Conservation (phyloP, 1,140 invertebrate species). For the Leptinotarsa texana region DNA sequence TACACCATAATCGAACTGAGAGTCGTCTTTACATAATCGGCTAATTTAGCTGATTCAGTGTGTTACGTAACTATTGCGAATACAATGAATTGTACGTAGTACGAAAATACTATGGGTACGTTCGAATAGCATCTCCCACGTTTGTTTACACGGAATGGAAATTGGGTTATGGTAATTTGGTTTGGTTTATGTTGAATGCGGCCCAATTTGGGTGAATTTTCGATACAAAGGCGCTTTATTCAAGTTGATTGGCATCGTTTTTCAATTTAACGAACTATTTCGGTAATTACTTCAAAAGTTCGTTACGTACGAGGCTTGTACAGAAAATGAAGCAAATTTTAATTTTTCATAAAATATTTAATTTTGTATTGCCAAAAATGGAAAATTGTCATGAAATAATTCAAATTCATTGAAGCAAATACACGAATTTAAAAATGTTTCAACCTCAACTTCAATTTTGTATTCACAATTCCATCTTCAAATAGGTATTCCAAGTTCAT, state of each 20-base stretch:
- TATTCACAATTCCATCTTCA: too few species aligned
- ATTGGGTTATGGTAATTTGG: background rate
- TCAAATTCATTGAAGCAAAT: too few species aligned
- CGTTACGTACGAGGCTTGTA: too few species aligned
- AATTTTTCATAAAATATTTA: too few species aligned
- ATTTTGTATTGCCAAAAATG: too few species aligned
- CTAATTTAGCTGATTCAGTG: slow-evolving; percentile 6
- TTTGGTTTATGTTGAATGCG: background rate
- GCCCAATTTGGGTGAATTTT: background rate
- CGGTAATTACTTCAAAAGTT: too few species aligned
- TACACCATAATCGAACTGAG: slow-evolving; percentile 8
- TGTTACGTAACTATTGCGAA: background rate
- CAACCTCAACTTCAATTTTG: too few species aligned
- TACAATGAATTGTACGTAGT: background rate
- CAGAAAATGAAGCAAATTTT: too few species aligned
- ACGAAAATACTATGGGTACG: background rate
- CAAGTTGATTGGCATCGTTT: background rate
- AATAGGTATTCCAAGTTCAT: too few species aligned
- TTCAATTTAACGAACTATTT: too few species aligned
- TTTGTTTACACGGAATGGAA: background rate
- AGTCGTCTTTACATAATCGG: slow-evolving; percentile 7
- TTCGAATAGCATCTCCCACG: background rate
- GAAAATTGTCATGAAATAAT: too few species aligned
- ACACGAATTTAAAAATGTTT: too few species aligned
- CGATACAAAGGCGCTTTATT: background rate